A percentile compares a stretch with the other conserved stretches of the same genome.
Conservation (phyloP, 2,888 invertebrate genomes). For the Fragum sueziense region DNA sequence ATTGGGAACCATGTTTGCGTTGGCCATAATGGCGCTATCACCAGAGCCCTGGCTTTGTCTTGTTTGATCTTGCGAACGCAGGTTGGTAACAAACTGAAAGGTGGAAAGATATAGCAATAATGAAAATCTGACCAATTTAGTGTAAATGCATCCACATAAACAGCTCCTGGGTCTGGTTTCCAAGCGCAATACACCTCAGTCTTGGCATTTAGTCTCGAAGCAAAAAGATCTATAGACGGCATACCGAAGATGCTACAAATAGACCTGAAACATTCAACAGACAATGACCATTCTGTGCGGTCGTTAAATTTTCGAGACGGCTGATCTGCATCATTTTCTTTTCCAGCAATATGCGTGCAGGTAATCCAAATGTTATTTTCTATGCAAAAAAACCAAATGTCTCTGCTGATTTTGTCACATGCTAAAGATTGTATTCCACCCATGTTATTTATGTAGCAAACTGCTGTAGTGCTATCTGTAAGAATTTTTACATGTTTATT, state of each 20-base stretch:
- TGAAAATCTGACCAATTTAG: no score
- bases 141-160: slow-evolving; percentile 27
- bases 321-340: background rate
- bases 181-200: slow-evolving; percentile 8
- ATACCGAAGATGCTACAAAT: slow-evolving; percentile 21
- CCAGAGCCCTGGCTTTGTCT: slow-evolving; percentile 1
- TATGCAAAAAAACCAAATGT: slow-evolving; percentile 25
- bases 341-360: background rate
- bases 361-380: slow-evolving; percentile 12
- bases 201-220: slow-evolving; percentile 27
- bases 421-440: slow-evolving; percentile 21
- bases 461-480: slow-evolving; percentile 10
- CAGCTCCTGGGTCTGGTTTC: slow-evolving; percentile 28
- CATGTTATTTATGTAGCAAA: slow-evolving; percentile 23
- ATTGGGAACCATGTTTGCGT: background rate
- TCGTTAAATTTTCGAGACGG: background rate
- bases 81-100: slow-evolving; percentile 54
- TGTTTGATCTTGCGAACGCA: slow-evolving; percentile 21
- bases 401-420: slow-evolving; percentile 9
- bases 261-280: background rate
- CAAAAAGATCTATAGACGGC: no score
- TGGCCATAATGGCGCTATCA: background rate
- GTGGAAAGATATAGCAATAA: slow-evolving; percentile 44
- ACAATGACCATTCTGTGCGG: background rate
- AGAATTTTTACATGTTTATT: slow-evolving; percentile 32